A percentile compares a stretch with the other conserved stretches of the same genome.
Evolutionary conservation across 2,113 vertebrate species (phyloP).

Genomic region (Caloenas nicobarica): DNA sequence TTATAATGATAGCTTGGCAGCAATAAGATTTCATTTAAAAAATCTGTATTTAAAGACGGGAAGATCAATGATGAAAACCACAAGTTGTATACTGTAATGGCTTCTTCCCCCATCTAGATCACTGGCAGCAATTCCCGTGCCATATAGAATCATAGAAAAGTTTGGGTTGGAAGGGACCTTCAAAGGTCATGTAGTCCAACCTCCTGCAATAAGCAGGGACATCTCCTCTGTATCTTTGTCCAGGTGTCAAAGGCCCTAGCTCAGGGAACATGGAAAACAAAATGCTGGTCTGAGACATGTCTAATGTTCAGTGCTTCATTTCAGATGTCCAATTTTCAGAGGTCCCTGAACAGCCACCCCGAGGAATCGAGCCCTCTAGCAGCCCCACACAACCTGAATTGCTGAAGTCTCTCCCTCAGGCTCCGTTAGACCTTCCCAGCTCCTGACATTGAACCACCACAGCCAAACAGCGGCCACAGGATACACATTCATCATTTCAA

Average conservation of each 20-base stretch:
- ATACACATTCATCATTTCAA: background rate
- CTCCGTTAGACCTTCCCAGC: background rate
- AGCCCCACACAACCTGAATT: background rate
- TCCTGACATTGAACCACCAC: background rate
- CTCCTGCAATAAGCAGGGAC: no score
- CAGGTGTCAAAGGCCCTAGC: rapidly evolving
- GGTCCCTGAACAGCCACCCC: background rate
- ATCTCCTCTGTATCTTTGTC: background rate
- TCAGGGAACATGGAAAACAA: background rate
- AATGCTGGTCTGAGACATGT: background rate
- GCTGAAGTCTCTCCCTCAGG: rapidly evolving
- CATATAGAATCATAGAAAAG: no score
- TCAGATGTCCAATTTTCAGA: background rate
- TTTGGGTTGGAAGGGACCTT: no score
- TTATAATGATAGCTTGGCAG: background rate
- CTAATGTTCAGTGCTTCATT: background rate
- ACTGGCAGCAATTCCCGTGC: background rate
- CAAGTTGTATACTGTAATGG: background rate
- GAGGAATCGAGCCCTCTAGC: background rate
- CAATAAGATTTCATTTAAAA: background rate
- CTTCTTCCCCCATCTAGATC: background rate
- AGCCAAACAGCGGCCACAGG: background rate
- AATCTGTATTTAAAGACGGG: background rate
- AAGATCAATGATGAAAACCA: background rate
- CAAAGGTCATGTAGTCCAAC: no score